Evolutionary conservation across 2,113 vertebrate species (phyloP), one percentile per base, ranked within the genome.

Genomic region (Mustelus asterias): DNA sequence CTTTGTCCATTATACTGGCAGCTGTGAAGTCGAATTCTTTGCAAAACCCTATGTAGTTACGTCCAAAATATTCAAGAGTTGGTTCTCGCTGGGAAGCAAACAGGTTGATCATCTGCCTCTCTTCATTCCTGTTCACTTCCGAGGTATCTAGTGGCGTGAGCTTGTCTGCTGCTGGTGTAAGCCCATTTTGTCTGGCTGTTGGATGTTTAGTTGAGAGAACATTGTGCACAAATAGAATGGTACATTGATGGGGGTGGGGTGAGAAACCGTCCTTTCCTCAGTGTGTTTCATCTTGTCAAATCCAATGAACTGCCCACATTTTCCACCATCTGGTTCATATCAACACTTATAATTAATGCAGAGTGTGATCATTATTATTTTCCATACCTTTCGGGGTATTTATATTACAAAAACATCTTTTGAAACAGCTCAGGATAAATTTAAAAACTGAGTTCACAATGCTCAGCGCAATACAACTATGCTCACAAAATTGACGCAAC

Each of bases 261-360:
- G 33, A 93, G 60, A 93, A 22, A 33, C 89, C 20, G 18, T 65
- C 16, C 33, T 65, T 93, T 67, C 20, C 60, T 10, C 24, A 89
- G 2, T 65, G 60, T 93, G 37, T 20, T 93, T 93, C 60, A 65
- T 37, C 60, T 93, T 37, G 89, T 93, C 9, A 93, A 37, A 93
- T 41, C 22, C 60, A 93, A 65, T 93, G 63, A 67, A 93, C n/a
- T 93, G 89, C 37, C 89, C 89, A 93, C 60, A 93, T 65, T 93
- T 65, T 93, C 14, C 89, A 22, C 89, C 33, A 93, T 65, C n/a
- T 93, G 89, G 89, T 65, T 93, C 60, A 41, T 65, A 67, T 93
- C 60, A 93, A 93, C 60, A 93, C 89, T 18, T 93, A 37, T 7
- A 93, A 93, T 65, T 93, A 93, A 65, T 22, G 60, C 89, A 93